Conservation (phyloP, 1,140 invertebrate genomes). For the Heliothis subflexa region DNA sequence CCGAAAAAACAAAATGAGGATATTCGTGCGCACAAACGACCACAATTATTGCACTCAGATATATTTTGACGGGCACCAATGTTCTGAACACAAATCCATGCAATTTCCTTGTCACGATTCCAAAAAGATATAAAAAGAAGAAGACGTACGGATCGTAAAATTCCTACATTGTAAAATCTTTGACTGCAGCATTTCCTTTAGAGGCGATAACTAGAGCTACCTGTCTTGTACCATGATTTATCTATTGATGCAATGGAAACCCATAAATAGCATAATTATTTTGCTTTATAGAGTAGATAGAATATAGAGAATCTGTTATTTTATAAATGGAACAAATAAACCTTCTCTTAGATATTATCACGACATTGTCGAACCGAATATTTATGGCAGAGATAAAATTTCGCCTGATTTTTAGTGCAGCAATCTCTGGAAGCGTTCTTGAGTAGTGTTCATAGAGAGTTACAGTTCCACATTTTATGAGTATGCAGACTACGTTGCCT, state of each 20-base stretch:
- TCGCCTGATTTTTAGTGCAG: neutral
- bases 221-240: conserved; percentile 29
- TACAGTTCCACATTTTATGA: too few relatives aligned
- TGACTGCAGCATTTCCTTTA: conserved; percentile 15
- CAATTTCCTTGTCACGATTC: conserved; percentile 1
- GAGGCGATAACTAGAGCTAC: conserved; percentile 13
- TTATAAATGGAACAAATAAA: conserved; percentile 14
- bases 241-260: conserved; percentile 20
- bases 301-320: neutral
- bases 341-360: conserved; percentile 4
- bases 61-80: neutral
- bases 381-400: conserved; percentile 11
- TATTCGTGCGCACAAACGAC: too few relatives aligned
- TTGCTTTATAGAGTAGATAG: neutral
- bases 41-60: neutral
- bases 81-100: conserved; percentile 16
- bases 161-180: conserved; percentile 22
- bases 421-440: too few relatives aligned
- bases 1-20: too few relatives aligned
- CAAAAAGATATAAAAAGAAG: conserved; percentile 9
- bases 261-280: neutral
- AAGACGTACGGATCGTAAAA: neutral
- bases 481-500: too few relatives aligned
- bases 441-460: too few relatives aligned
- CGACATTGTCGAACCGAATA: neutral